A percentile compares a stretch with the other conserved stretches of the same genome.
These are phyloP conservation scores for Sebastes vulpes DNA, from an alignment of 2,797 vertebrate species.

Conservation along the genomic window DNA sequence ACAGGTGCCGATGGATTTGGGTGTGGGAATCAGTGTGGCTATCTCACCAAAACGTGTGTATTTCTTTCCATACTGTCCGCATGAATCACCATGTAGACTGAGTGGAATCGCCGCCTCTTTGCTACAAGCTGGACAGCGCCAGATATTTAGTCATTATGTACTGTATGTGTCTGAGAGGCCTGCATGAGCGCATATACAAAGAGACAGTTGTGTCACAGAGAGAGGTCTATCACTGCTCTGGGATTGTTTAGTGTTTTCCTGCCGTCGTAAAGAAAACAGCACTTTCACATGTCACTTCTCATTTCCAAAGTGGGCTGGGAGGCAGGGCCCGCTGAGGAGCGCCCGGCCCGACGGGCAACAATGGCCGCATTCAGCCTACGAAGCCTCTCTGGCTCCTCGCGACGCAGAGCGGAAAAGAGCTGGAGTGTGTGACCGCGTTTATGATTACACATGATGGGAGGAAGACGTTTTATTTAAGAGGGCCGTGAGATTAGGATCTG, in stretches of 20 bases:
- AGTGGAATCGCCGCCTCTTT: slow-evolving; percentile 55
- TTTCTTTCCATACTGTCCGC: slow-evolving; percentile 45
- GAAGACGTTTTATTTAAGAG: slow-evolving; percentile 67
- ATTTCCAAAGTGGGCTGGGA: slow-evolving; percentile 70
- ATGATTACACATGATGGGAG: slow-evolving; percentile 69
- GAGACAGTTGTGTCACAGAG: slow-evolving; percentile 68
- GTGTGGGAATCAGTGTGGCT: slow-evolving; percentile 23
- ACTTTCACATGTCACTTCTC: slow-evolving; percentile 84
- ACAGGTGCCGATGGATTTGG: slow-evolving; percentile 50
- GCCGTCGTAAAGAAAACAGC: slow-evolving; percentile 78
- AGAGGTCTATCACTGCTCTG: slow-evolving; percentile 61
- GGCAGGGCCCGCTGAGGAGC: slow-evolving; percentile 39
- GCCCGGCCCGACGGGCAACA: slow-evolving; percentile 55
- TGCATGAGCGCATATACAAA: slow-evolving; percentile 54
- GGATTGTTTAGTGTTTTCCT: slow-evolving; percentile 77
- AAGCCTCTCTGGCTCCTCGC: slow-evolving; percentile 22
- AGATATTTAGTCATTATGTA: slow-evolving; percentile 64
- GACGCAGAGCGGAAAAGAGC: slow-evolving; percentile 30
- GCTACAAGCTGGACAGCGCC: slow-evolving; percentile 51
- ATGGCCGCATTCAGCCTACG: slow-evolving; percentile 70
- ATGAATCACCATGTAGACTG: slow-evolving; percentile 52
- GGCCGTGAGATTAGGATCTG: slow-evolving; percentile 67
- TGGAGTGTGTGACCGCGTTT: slow-evolving; percentile 48
- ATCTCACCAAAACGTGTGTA: slow-evolving; percentile 34
- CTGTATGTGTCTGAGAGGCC: slow-evolving; percentile 33